Percentiles rank a stretch among this genome's conserved stretches.
phyloP scores from a whole-genome alignment of 2,113 vertebrate species.

The Archocentrus centrarchus region DNA sequence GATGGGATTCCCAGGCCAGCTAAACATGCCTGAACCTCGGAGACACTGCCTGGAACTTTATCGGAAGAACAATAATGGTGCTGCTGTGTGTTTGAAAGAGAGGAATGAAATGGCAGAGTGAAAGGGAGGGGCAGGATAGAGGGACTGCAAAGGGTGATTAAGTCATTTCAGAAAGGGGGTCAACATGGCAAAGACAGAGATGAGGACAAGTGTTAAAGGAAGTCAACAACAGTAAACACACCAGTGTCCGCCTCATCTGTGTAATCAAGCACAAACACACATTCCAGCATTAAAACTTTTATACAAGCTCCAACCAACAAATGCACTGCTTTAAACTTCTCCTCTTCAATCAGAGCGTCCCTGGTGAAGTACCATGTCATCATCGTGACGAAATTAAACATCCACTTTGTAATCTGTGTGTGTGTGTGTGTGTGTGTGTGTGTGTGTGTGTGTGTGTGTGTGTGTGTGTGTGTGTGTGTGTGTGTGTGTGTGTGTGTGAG shows the following conservation, averaged over 20 bases:
- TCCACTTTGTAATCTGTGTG: slow-evolving; percentile 9
- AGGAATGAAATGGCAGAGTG: not conserved
- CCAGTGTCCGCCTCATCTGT: not conserved
- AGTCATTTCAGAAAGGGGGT: slow-evolving; percentile 1
- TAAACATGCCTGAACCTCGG: slow-evolving; percentile 61
- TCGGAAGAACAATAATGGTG: slow-evolving; percentile 26
- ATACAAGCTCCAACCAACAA: slow-evolving; percentile 19
- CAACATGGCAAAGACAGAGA: not conserved
- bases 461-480: not conserved
- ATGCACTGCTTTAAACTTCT: slow-evolving; percentile 21
- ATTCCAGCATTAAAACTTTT: slow-evolving; percentile 16
- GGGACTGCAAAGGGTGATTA: not conserved
- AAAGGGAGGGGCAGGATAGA: not conserved
- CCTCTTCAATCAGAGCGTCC: slow-evolving; percentile 34
- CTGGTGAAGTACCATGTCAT: slow-evolving; percentile 32
- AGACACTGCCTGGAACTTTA: slow-evolving; percentile 28
- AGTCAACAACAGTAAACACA: slow-evolving; percentile 33
- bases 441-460: not conserved
- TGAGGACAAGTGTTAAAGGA: not conserved
- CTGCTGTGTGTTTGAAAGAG: not conserved
- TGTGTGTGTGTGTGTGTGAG: rapidly evolving
- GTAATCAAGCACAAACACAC: slow-evolving; percentile 41
- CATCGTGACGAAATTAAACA: slow-evolving; percentile 1
- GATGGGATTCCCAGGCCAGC: slow-evolving; percentile 41
- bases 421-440: not conserved